Conservation (phyloP, 2,113 vertebrate species). For the Nothobranchius furzeri region DNA sequence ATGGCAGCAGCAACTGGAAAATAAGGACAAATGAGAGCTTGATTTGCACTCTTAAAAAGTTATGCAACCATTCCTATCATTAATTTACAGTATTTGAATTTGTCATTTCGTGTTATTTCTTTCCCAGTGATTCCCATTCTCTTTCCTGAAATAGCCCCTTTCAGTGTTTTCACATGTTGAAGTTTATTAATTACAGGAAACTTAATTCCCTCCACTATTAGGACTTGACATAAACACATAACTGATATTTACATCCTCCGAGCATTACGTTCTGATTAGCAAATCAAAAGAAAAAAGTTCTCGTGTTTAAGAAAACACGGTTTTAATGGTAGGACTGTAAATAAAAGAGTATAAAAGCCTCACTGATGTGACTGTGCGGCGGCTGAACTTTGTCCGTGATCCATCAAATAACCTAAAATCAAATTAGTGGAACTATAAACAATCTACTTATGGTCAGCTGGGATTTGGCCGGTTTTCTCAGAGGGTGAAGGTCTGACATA, state of each 20-base stretch:
- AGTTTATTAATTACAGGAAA: constrained; percentile 66
- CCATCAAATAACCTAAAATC: constrained; percentile 63
- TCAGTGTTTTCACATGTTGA: constrained; percentile 38
- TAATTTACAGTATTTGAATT: constrained; percentile 21
- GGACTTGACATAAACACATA: constrained; percentile 45
- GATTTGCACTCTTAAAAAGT: background rate
- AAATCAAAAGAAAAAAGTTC: constrained; percentile 4
- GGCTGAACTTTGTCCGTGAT: constrained; percentile 37
- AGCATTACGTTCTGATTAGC: constrained; percentile 43
- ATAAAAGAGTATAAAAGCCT: constrained; percentile 57
- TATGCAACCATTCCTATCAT: constrained; percentile 7
- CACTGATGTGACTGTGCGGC: constrained; percentile 53
- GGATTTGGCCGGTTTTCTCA: constrained; percentile 53
- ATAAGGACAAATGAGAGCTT: constrained; percentile 22
- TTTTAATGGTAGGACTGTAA: constrained; percentile 50
- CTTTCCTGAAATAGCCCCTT: constrained; percentile 24
- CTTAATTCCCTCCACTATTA: constrained; percentile 39
- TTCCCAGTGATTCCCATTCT: constrained; percentile 10
- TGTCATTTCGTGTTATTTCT: constrained; percentile 15
- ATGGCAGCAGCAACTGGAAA: constrained; percentile 19
- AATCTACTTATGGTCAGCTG: constrained; percentile 66
- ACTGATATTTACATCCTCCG: constrained; percentile 47
- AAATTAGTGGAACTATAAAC: constrained; percentile 75
- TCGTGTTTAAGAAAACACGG: constrained; percentile 14
- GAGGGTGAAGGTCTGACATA: constrained; percentile 56